Base-by-base conservation (phyloP, 2,113 vertebrate species). In the Prietella phreatophila region DNA sequence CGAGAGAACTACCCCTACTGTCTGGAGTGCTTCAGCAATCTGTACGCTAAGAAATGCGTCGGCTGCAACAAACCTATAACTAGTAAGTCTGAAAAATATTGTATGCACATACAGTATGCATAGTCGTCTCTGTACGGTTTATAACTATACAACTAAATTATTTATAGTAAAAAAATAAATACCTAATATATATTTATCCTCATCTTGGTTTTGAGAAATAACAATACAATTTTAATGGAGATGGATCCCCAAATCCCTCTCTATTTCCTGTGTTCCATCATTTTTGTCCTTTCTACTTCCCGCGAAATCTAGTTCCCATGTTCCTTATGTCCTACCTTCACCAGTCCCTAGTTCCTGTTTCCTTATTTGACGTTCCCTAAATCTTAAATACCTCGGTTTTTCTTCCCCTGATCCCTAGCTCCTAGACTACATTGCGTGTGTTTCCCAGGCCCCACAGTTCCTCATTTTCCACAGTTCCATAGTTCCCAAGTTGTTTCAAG, bases 1-100 rank as follows among this genome's bases (percentile, higher is more conserved):
- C 94, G 96, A 60, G 98, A 99, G 14, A 97, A 99, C 89, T 97
- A 96, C 71, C 96, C 98, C 0, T 99, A 99, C 90, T 99, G 98
- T 91, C 94, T 99, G 80, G 97, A 96, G 88, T 99, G 98, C 93
- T 99, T 98, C 96, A 97, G 97, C 88, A 96, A 97, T 90, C 94
- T 99, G 87, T 99, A 98, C 0, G 96, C 98, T 91, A 99, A 99
- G 93, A 99, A 98, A 93, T 99, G 98, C 67, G 97, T 98, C 5
- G 97, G 96, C 56, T 99, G 98, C 91, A 97, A 97, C 92, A 97
- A 97, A 80, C 92, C 98, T 4, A 99, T 99, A 91, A 98, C 97
- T 22, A 98, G 98, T 99, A 94, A 92, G 97, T 95, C 81, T 89
- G 33, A 36, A 82, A 82, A 82, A 80, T 25, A 39, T 5, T 0